Base-by-base conservation (phyloP, 2,888 invertebrate species). In the Nomada fabriciana region DNA sequence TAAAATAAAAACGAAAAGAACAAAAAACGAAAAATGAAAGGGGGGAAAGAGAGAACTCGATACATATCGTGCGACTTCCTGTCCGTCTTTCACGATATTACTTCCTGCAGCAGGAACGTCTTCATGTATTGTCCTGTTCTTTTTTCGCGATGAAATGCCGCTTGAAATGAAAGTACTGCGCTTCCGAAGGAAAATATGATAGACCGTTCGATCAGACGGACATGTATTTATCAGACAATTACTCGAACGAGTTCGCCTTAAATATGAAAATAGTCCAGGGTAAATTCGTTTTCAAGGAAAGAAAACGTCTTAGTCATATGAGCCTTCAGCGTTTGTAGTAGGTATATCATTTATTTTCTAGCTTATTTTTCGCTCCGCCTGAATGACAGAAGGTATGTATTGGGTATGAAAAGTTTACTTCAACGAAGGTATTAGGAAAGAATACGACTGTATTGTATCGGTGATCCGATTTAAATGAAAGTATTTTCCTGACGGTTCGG, bases 401-500 rank as follows among this genome's bases (percentile, higher is more conserved):
- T 36, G 7, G 36, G 36, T 36, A 36, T 36, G 36, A 36, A 36
- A 36, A 36, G 36, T 7, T 36, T 7, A 7, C 36, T 7, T 7
- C 36, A 18, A 74, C 50, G 63, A 50, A 42, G 47, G 63, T 78
- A 55, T 75, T 75, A 63, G 20, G 25, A 42, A 10, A 59, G 68
- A 52, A 63, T 64, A 7, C 13, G 23, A 57, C 18, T 10, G 18
- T 52, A 61, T 68, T 55, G 71, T 59, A 76, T 72, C 64, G 72
- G 29, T 59, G 57, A 73, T 64, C 52, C 68, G 64, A 73, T 73
- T 77, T 73, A 64, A 77, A 81, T 64, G 68, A 47, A 78, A 81
- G 73, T 64, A 73, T 81, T 78, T 73, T 47, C 64, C 36, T 43
- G 53, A 47, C 76, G 71, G 55, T 52, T 65, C n/a, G 29, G 36